Evolutionary conservation across 2,113 vertebrate species (phyloP), one percentile per base, ranked within the genome.

Genomic region (Mohoua ochrocephala): DNA sequence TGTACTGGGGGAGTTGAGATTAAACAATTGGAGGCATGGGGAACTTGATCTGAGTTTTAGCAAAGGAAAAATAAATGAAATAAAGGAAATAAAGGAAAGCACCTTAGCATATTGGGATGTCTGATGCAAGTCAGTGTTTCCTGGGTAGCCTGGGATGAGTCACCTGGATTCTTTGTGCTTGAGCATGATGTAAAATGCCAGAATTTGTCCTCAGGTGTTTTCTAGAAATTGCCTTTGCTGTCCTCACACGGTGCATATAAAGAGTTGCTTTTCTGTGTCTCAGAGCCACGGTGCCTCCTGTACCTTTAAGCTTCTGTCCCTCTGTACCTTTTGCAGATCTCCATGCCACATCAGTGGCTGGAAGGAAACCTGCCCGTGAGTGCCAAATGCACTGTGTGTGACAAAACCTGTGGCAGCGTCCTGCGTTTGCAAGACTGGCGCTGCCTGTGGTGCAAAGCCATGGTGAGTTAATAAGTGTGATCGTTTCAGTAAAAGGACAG

Each of bases 311-410:
- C 14, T 56, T 30, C 7, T 61, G 53, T 70, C 20, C n/a, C 20
- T 92, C 57, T 71, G 31, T 56, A 64, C 37, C n/a, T 7, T 70
- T 47, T 80, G 56, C 97, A 99, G 99, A 99, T 99, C 61, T 99
- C 98, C 1, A 99, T 99, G 99, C 99, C 99, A 17, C 99, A 99
- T 91, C 99, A 99, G 97, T 99, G 99, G 99, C 77, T 99, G 92
- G 99, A 99, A 90, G 99, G 99, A 61, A 99, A 99, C 96, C 97
- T 99, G 17, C 99, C 99, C 0, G 99, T 99, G 90, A 99, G 99
- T 3, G 99, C 99, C 18, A 99, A 99, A 73, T 99, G 99, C 86
- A 98, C 97, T 0, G 98, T 99, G 44, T 99, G 99, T n/a, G 99
- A 99, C 77, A 99, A 99, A 97, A 99, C 99, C 1, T 99, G 99